Conservation (phyloP, 2,113 vertebrate genomes). For the Caloenas nicobarica region DNA sequence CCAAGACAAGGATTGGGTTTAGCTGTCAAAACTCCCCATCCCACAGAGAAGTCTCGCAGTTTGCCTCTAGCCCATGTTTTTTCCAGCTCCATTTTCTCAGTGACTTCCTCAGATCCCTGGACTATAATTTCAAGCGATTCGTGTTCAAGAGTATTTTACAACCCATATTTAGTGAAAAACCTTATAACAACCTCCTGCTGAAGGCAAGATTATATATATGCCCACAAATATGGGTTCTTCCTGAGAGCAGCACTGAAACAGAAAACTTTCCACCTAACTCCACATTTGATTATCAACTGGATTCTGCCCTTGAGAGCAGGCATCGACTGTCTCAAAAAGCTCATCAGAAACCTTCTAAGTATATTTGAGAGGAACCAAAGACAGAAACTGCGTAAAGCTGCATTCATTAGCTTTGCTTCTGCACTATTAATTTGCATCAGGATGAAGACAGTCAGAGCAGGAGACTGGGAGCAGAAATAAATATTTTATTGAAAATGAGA, state of each 20-base stretch:
- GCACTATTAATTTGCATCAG: not conserved
- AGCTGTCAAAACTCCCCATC: not conserved
- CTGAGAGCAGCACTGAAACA: not conserved
- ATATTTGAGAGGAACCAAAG: not conserved
- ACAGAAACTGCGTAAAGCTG: not conserved
- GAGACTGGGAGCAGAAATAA: not conserved
- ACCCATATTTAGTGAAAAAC: conserved; percentile 34
- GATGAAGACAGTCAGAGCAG: not conserved
- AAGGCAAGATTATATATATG: not conserved
- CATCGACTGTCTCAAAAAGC: not conserved
- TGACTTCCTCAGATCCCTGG: conserved; percentile 9
- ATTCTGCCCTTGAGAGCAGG: not conserved
- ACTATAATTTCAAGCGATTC: conserved; percentile 62
- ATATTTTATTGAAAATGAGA: not conserved
- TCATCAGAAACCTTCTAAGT: not conserved
- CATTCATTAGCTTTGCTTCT: conserved; percentile 2
- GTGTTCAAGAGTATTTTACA: conserved; percentile 55
- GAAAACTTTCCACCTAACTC: conserved; percentile 12
- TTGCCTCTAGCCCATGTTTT: not conserved
- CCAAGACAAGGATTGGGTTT: not conserved
- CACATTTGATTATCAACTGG: not conserved
- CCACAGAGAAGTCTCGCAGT: not conserved
- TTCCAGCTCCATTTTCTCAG: conserved; percentile 49
- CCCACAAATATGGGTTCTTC: conserved; percentile 14
- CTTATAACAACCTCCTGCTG: conserved; percentile 5